Conservation (phyloP, 2,113 vertebrate genomes). For the Catharus minimus region DNA sequence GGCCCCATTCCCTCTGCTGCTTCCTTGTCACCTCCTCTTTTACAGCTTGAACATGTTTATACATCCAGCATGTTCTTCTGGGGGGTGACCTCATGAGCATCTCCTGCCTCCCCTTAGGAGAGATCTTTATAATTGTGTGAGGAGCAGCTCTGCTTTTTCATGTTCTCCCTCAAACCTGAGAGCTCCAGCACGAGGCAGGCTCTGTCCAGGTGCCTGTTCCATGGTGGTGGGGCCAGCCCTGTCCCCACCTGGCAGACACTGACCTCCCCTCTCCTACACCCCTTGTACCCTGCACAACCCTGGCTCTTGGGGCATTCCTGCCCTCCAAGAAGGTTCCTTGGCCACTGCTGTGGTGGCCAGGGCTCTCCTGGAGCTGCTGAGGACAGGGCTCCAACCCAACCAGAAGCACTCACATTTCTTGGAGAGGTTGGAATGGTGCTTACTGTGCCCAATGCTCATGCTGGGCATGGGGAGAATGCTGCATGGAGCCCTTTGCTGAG, state of each 20-base stretch:
- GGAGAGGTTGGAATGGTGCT: background rate
- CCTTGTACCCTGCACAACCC: background rate
- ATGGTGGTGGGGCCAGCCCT: accelerated
- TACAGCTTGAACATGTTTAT: background rate
- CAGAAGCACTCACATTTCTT: background rate
- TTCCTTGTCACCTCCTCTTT: background rate
- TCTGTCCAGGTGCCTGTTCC: background rate
- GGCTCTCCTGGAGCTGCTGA: background rate
- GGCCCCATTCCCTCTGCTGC: background rate
- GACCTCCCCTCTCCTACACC: background rate
- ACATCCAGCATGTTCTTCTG: background rate
- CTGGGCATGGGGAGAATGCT: background rate
- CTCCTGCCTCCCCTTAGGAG: background rate
- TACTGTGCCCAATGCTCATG: background rate
- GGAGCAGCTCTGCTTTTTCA: background rate
- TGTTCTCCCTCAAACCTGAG: background rate
- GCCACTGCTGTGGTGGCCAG: background rate
- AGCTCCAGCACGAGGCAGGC: accelerated
- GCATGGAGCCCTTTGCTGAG: background rate
- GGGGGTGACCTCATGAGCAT: background rate
- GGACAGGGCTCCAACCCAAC: background rate
- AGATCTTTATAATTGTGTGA: background rate
- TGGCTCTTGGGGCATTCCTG: accelerated
- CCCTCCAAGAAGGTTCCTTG: background rate
- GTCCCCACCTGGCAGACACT: background rate